Base-by-base conservation (phyloP, 1,140 invertebrate genomes). In the Elysia chlorotica region DNA sequence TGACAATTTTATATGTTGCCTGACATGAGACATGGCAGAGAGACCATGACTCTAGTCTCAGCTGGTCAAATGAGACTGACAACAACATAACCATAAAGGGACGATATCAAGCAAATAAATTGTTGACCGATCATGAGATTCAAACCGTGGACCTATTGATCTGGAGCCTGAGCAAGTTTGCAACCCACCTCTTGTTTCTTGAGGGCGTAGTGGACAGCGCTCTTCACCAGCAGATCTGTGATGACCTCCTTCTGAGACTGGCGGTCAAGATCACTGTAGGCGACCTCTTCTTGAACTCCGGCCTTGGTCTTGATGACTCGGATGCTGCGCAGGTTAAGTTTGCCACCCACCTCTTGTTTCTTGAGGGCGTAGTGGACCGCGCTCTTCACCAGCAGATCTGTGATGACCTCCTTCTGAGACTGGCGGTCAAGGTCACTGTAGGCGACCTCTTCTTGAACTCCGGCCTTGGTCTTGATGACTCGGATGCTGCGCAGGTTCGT, bases 361-460 rank as follows among this genome's bases (percentile, higher is more conserved):
- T 82, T 81, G 54, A 87, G 76, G 38, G 85, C 86, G 75, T 85
- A 85, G 70, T 83, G 84, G 19, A 88, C 85, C 21, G 87, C 86
- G 75, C 84, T 86, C 72, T 88, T 87, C 5, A 88, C 85, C 21
- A 88, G 76, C n/a, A 88, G 70, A 41, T 88, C 87, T 19, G 86
- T 85, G 30, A 88, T 78, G 5, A 87, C 85, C 21, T 85, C 81
- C 61, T 83, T 79, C 76, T 88, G 81, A 2, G 82, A 78, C 10
- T 80, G 73, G 17, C 78, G 78, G 67, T 86, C 83, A 38, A 87
- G 69, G 25, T 79, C 77, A 28, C 78, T 66, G 69, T 87, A 87
- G 6, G 76, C 76, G 4, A 86, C 79, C 56, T 85, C 83, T 48
- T 74, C 73, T 65, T 81, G 77, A 28, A 81, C 68, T 3, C 81